Evolutionary conservation across 2,888 invertebrate species (phyloP).

Genomic region (Heliconius ismenius): DNA sequence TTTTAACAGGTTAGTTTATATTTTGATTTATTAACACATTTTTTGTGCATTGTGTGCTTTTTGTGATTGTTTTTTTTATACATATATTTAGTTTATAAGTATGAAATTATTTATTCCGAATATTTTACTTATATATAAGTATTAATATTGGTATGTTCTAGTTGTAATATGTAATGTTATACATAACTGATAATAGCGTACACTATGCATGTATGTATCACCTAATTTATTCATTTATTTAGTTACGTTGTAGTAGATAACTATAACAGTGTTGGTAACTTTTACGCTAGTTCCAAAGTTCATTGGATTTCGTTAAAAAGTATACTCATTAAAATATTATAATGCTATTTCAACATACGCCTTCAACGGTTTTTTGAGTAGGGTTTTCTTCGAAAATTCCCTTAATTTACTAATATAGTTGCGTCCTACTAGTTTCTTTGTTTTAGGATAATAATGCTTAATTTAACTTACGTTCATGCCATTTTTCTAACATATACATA

Average conservation of each 20-base stretch:
- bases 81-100: not conserved
- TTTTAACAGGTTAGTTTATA: constrained; percentile 74
- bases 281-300: constrained; percentile 22
- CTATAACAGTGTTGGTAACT: constrained; percentile 7
- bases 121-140: not conserved
- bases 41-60: constrained; percentile 17
- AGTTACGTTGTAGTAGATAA: constrained; percentile 34
- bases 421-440: not conserved
- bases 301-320: constrained; percentile 1
- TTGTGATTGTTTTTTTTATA: not conserved
- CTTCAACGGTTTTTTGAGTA: not conserved
- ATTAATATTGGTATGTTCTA: not conserved
- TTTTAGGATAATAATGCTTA: not conserved
- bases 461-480: too few species aligned
- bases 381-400: not conserved
- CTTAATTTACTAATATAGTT: not conserved
- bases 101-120: not conserved
- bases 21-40: constrained; percentile 23
- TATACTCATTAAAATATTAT: not conserved
- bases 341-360: not conserved
- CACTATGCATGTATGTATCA: constrained; percentile 5
- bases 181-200: constrained; percentile 45
- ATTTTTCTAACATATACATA: too few species aligned
- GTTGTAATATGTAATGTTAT: constrained; percentile 44
- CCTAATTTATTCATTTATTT: constrained; percentile 40